Evolutionary conservation across 2,888 invertebrate genomes (phyloP), one percentile per base, ranked within the genome.

Genomic region (Yponomeuta malinellus): DNA sequence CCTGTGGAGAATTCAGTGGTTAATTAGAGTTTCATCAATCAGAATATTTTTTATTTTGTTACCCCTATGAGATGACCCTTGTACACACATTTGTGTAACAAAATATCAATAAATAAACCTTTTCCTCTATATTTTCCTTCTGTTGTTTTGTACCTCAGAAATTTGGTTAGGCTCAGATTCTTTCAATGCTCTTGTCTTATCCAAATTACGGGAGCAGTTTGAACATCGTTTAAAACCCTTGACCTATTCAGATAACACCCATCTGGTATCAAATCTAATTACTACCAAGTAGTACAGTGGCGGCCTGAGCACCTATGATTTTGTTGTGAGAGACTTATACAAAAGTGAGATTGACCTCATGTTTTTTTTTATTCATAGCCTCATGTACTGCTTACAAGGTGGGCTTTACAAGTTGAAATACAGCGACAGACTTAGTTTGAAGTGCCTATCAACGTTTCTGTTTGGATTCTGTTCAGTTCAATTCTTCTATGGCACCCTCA

Each of bases 31-130:
- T 88, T 89, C 89, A 87, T 86, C 85, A 89, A 90, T 89, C 86
- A 85, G 83, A 87, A 87, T 88, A 87, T 89, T 91, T 90, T 90
- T 90, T 90, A 90, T 90, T 90, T 90, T 90, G 90, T 89, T 90
- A 88, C 88, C 90, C 90, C 88, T 87, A 82, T 86, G 83, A 81
- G 85, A 88, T 83, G 89, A 89, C 87, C 89, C 88, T 83, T 89
- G 86, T 88, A 87, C 72, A 76, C 76, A 81, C 84, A 84, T 83
- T 83, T 85, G 79, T 69, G 63, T 69, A 63, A 63, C 69, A 68
- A 68, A 68, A 68, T 68, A 68, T 52, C 31, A 69, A 29, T 48
- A 69, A 69, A 69, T 63, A 37, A 69, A 69, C 10, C 12, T 48
- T 48, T 10, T 31, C 52, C 31, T 52, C 9, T 68, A 33, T 29